Evolutionary conservation across 2,888 invertebrate species (phyloP).

Genomic region (Didymodactylos carnosus): DNA sequence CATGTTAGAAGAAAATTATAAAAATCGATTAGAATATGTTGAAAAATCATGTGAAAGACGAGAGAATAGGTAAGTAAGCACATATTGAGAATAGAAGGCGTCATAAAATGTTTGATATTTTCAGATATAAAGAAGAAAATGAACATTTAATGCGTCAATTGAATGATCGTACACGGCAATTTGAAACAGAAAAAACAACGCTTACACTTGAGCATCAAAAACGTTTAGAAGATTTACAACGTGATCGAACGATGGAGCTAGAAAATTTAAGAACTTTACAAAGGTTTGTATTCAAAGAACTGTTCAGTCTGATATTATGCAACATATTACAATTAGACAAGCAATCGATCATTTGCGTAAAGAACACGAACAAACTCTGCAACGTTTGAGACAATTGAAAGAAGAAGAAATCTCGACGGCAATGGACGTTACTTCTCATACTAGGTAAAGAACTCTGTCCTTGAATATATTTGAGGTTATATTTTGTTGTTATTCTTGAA

Average conservation of each 20-base stretch:
- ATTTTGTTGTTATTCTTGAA: too few species aligned
- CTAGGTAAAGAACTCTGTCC: not conserved
- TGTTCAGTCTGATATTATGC: too few species aligned
- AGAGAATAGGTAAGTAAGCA: not conserved
- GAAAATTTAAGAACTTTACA: not conserved
- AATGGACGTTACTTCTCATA: not conserved
- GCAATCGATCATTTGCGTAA: not conserved
- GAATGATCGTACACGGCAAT: not conserved
- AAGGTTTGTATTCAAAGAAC: not conserved
- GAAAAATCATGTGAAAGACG: not conserved
- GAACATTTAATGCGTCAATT: not conserved
- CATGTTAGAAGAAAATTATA: not conserved
- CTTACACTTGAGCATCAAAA: not conserved
- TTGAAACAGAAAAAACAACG: not conserved
- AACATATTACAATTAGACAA: not conserved
- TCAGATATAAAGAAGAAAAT: not conserved
- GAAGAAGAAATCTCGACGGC: not conserved
- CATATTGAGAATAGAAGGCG: too few species aligned
- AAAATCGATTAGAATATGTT: not conserved
- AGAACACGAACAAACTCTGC: not conserved
- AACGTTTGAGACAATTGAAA: not conserved
- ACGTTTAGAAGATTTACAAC: not conserved
- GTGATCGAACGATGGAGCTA: not conserved
- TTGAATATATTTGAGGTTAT: too few species aligned
- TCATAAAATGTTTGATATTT: too few species aligned